Conservation (phyloP, 2,888 invertebrate genomes). For the Chloroclystis v-ata region DNA sequence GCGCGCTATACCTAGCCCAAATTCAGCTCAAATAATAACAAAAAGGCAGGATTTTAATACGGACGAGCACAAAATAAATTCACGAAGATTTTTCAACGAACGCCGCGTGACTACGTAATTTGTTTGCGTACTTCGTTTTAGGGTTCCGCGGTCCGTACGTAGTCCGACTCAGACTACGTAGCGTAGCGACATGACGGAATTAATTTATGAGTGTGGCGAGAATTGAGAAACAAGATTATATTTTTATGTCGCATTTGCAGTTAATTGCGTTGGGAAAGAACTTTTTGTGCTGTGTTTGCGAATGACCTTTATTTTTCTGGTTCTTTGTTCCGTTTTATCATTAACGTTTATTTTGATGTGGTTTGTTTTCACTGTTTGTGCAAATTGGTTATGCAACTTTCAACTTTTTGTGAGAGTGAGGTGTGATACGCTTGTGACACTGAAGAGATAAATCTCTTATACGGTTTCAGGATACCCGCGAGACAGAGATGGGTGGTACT, state of each 20-base stretch:
- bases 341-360: not conserved
- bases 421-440: no score
- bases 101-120: slow-evolving; percentile 58
- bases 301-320: not conserved
- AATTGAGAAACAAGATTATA: slow-evolving; percentile 25
- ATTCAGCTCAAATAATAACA: slow-evolving; percentile 47
- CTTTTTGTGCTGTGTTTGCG: not conserved
- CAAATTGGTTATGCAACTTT: no score
- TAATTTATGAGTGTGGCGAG: slow-evolving; percentile 26
- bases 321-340: not conserved
- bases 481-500: no score
- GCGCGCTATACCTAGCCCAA: slow-evolving; percentile 7
- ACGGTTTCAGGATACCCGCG: no score
- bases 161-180: slow-evolving; percentile 13
- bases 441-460: no score
- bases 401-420: no score
- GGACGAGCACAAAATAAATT: slow-evolving; percentile 59
- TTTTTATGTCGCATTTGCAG: slow-evolving; percentile 26
- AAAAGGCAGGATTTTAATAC: slow-evolving; percentile 53
- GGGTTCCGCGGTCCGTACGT: slow-evolving; percentile 25
- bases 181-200: slow-evolving; percentile 16
- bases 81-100: slow-evolving; percentile 60
- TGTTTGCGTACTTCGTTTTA: slow-evolving; percentile 40
- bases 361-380: no score
- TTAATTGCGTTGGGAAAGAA: slow-evolving; percentile 15